Conservation (phyloP, 2,113 vertebrate genomes). For the Lipophrys pholis region DNA sequence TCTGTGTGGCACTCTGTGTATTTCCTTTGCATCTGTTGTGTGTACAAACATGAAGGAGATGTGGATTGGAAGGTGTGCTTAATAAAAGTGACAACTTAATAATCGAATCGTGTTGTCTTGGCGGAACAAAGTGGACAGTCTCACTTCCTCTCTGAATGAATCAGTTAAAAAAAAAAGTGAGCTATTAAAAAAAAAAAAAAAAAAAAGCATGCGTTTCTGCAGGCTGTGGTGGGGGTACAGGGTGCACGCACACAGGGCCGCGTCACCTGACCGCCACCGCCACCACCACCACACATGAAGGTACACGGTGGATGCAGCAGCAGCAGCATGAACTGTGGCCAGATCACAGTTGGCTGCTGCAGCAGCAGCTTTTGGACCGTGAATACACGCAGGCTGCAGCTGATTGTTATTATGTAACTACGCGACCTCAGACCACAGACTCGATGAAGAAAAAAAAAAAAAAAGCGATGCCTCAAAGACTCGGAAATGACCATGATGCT, state of each 20-base stretch:
- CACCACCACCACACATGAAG: slow-evolving; percentile 7
- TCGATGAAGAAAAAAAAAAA: not conserved
- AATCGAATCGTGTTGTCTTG: slow-evolving; percentile 4
- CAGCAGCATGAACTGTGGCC: slow-evolving; percentile 12
- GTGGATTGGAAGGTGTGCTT: not conserved
- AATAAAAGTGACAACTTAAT: slow-evolving; percentile 21
- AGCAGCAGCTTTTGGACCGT: slow-evolving; percentile 38
- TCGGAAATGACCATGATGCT: not conserved
- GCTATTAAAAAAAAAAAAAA: not conserved
- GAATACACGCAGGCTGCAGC: not conserved
- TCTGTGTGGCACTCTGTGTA: not conserved
- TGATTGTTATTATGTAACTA: slow-evolving; percentile 53
- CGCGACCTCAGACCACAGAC: slow-evolving; percentile 17
- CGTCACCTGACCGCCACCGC: slow-evolving; percentile 69
- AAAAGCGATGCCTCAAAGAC: slow-evolving; percentile 1
- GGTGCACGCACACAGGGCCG: no score
- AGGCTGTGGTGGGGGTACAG: not conserved
- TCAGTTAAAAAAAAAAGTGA: slow-evolving; percentile 2
- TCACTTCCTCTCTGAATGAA: slow-evolving; percentile 39
- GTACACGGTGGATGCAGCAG: not conserved
- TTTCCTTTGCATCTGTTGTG: not conserved
- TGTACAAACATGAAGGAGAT: slow-evolving; percentile 6
- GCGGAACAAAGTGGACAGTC: not conserved
- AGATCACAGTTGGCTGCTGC: slow-evolving; percentile 27
- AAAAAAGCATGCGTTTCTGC: slow-evolving; percentile 14